phyloP scores from a whole-genome alignment of 2,113 vertebrate species.

The Thalassoma bifasciatum region DNA sequence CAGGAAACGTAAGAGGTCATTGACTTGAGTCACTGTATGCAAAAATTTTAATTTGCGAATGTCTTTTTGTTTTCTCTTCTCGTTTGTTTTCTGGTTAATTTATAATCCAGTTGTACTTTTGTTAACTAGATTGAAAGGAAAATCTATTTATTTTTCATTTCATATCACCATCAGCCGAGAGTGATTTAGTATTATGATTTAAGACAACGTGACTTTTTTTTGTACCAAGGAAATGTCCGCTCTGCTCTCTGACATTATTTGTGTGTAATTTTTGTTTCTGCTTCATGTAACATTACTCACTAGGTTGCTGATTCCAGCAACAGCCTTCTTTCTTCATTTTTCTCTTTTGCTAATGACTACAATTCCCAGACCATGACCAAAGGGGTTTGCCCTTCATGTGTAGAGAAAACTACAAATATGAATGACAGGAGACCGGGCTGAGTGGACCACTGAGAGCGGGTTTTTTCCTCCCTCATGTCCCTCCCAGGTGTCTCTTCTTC shows the following conservation, averaged over 20 bases:
- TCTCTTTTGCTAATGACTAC: slow-evolving; percentile 70
- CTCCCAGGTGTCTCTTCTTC: slow-evolving; percentile 60
- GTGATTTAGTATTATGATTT: slow-evolving; percentile 79
- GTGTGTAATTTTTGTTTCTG: slow-evolving; percentile 63
- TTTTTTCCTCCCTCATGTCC: slow-evolving; percentile 52
- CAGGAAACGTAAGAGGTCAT: slow-evolving; percentile 70
- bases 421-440: slow-evolving; percentile 51
- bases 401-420: slow-evolving; percentile 67
- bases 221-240: slow-evolving; percentile 56
- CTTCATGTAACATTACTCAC: slow-evolving; percentile 69
- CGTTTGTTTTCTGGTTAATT: slow-evolving; percentile 80
- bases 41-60: slow-evolving; percentile 79
- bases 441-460: slow-evolving; percentile 60
- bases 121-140: slow-evolving; percentile 77
- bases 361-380: slow-evolving; percentile 80
- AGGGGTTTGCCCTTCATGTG: slow-evolving; percentile 76
- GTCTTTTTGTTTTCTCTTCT: slow-evolving; percentile 61
- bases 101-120: slow-evolving; percentile 82
- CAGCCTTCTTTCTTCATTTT: slow-evolving; percentile 67
- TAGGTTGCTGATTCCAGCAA: slow-evolving; percentile 65
- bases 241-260: slow-evolving; percentile 51
- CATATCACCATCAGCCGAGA: slow-evolving; percentile 68
- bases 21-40: slow-evolving; percentile 79
- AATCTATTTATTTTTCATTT: slow-evolving; percentile 84
- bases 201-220: slow-evolving; percentile 52